Evolutionary conservation across 2,888 invertebrate species (phyloP).

Genomic region (Aspidiotus rigidus): DNA sequence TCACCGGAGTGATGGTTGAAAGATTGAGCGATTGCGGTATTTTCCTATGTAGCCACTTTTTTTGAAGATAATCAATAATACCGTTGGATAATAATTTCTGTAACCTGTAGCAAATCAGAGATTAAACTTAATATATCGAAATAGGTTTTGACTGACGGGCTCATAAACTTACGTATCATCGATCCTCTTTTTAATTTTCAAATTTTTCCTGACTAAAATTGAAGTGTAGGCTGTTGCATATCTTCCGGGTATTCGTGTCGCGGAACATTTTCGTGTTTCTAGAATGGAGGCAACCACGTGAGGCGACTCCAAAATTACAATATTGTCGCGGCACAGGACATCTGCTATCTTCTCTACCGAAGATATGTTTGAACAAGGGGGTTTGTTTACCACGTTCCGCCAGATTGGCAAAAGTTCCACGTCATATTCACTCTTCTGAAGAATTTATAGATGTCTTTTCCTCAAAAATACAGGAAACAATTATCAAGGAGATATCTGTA

Average conservation of each 20-base stretch:
- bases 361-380: constrained; percentile 34
- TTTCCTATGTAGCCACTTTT: constrained; percentile 34
- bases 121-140: neutral
- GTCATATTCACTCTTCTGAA: constrained; percentile 35
- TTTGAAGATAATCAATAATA: constrained; percentile 35
- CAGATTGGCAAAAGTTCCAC: constrained; percentile 30
- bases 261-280: constrained; percentile 28
- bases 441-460: neutral
- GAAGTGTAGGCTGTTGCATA: constrained; percentile 35
- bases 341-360: constrained; percentile 28
- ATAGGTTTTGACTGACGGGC: neutral
- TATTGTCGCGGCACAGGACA: constrained; percentile 31
- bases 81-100: constrained; percentile 32
- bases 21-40: constrained; percentile 25
- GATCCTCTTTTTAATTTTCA: constrained; percentile 16
- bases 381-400: constrained; percentile 34
- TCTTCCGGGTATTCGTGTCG: constrained; percentile 34
- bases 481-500: no score
- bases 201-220: constrained; percentile 33
- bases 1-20: constrained; percentile 33
- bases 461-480: no score
- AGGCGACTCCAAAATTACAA: constrained; percentile 35
- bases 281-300: constrained; percentile 34
- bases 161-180: constrained; percentile 32
- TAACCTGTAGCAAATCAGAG: neutral